Percentiles rank a stretch among this genome's conserved stretches.
Conservation (phyloP, 1,140 invertebrate species). For the Muscidifurax raptorellus region DNA sequence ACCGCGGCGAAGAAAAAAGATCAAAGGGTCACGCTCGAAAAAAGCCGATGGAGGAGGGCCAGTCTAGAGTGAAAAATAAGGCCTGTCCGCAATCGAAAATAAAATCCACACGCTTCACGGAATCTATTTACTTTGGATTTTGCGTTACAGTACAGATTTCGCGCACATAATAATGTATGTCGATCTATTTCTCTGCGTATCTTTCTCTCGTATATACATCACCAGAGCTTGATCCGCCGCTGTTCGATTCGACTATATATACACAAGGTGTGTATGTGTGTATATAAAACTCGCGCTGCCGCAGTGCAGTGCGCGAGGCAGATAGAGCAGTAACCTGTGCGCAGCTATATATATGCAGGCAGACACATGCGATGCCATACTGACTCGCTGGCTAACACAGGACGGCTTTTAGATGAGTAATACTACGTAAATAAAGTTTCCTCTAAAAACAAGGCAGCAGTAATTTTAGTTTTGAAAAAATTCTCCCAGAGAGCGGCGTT, state of each 20-base stretch:
- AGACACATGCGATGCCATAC: too few species aligned
- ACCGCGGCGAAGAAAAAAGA: not conserved
- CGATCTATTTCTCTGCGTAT: not conserved
- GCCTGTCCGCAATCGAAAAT: not conserved
- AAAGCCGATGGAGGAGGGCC: not conserved
- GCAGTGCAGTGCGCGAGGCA: not conserved
- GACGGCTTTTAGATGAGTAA: too few species aligned
- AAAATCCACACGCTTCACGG: slow-evolving; percentile 56
- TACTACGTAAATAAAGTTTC: not conserved
- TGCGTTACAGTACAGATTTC: not conserved
- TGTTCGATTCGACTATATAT: not conserved
- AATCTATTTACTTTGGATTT: slow-evolving; percentile 53
- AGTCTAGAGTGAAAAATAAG: not conserved
- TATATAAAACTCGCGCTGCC: not conserved
- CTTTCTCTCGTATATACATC: not conserved
- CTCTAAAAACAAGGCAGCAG: not conserved
- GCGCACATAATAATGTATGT: slow-evolving; percentile 42
- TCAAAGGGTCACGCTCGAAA: not conserved
- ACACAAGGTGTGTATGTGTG: too few species aligned
- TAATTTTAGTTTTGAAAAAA: not conserved
- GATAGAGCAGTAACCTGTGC: too few species aligned
- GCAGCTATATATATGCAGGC: too few species aligned
- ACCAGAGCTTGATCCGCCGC: not conserved
- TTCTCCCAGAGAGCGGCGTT: not conserved
- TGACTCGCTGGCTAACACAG: too few species aligned